Base-by-base conservation (phyloP, 2,113 vertebrate species). In the Donacobius atricapilla region DNA sequence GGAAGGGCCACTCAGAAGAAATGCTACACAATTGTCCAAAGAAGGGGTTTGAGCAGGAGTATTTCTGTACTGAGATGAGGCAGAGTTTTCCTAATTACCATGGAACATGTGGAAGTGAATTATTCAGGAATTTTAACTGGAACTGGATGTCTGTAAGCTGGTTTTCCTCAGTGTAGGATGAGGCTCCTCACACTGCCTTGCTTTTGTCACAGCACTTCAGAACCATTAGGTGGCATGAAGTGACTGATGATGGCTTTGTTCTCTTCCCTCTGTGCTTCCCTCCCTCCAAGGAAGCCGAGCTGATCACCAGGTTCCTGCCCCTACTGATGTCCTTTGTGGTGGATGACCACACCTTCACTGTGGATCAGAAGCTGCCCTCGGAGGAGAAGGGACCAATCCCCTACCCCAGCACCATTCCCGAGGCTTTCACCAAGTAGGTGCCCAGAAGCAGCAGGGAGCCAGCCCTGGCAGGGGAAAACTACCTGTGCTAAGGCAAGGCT, bases 281-380 rank as follows among this genome's bases (percentile, higher is more conserved):
- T 73, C 19, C 51, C 20, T 64, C 33, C 15, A 76, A 99, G 99
- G 99, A 99, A 84, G 82, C 97, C 21, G 99, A 99, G 85, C 93
- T 99, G 65, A 98, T 99, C 95, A 99, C 99, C 3, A 99, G 98
- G 93, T 99, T 99, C 97, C 97, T 99, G 87, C 99, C 99, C 0
- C 98, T 98, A 86, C 98, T 99, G 97, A 99, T 99, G 99, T 99
- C 99, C 13, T 98, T 99, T 13, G 98, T 99, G 95, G 99, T 99
- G 73, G 99, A 99, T 4, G 99, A 99, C 94, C 98, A 99, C 89
- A 99, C 98, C 0, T 99, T 98, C 98, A 99, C 94, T 0, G 98
- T 99, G 6, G 99, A 99, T 9, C 99, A 99, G 98, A 99, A 99
- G 73, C 98, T 99, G 47, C 99, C 98, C 53, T 98, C 98, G 0